Conservation (phyloP, 2,113 vertebrate genomes). For the Pavo muticus region DNA sequence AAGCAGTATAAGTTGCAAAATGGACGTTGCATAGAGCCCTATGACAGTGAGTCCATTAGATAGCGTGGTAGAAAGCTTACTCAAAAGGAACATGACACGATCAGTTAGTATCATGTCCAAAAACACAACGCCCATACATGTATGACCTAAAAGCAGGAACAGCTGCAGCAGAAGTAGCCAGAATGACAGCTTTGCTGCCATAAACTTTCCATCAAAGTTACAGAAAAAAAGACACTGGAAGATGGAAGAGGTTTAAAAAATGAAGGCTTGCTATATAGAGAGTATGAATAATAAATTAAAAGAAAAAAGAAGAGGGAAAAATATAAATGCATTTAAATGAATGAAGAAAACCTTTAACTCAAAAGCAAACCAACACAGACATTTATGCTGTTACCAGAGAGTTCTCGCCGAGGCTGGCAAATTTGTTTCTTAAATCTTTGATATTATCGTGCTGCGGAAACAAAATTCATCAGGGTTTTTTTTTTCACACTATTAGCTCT, state of each 20-base stretch:
- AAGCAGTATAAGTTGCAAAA: constrained; percentile 81
- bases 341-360: constrained; percentile 80
- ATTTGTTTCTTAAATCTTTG: constrained; percentile 88
- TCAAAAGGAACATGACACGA: constrained; percentile 81
- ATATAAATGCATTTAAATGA: constrained; percentile 78
- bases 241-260: constrained; percentile 87
- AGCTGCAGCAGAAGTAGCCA: constrained; percentile 80
- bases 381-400: constrained; percentile 86
- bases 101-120: constrained; percentile 81
- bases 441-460: constrained; percentile 86
- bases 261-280: constrained; percentile 82
- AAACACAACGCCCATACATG: constrained; percentile 79
- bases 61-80: constrained; percentile 80
- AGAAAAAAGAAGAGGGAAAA: constrained; percentile 59
- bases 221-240: constrained; percentile 76
- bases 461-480: constrained; percentile 83
- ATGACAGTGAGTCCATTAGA: constrained; percentile 74
- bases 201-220: constrained; percentile 84
- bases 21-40: constrained; percentile 84
- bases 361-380: constrained; percentile 84
- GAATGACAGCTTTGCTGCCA: constrained; percentile 80
- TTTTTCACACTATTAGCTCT: constrained; percentile 77
- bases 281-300: constrained; percentile 77
- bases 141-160: constrained; percentile 81
- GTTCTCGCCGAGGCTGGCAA: constrained; percentile 84